A percentile compares a stretch with the other conserved stretches of the same genome.
phyloP scores from a whole-genome alignment of 2,113 vertebrate genomes.

The Tyto alba region DNA sequence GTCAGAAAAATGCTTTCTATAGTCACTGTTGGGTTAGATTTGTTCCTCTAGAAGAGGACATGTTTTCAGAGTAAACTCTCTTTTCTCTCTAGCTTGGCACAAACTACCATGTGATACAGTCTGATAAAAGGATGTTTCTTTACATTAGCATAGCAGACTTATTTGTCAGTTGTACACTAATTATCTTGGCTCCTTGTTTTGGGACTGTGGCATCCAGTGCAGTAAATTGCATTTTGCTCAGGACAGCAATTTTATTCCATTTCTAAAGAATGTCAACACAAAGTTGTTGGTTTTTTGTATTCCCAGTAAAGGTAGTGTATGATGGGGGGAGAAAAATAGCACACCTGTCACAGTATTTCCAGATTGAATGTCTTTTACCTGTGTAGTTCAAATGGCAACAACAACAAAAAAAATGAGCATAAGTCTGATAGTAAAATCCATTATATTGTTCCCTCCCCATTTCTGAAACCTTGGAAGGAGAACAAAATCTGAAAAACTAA shows the following conservation, averaged over 20 bases:
- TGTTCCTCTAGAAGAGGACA: background rate
- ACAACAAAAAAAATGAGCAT: background rate
- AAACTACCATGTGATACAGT: background rate
- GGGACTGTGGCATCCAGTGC: background rate
- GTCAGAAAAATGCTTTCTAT: background rate
- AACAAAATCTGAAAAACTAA: background rate
- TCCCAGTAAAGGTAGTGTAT: background rate
- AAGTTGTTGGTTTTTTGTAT: background rate
- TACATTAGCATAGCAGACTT: constrained; percentile 33
- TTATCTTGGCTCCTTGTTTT: constrained; percentile 21
- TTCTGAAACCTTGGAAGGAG: background rate
- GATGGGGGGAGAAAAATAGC: background rate
- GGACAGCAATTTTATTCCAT: background rate
- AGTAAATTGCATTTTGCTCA: constrained; percentile 25
- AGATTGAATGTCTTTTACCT: background rate
- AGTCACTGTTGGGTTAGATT: background rate
- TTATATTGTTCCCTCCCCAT: background rate
- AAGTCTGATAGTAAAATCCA: background rate
- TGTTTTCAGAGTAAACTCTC: background rate
- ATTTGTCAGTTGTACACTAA: constrained; percentile 42
- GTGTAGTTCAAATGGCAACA: background rate
- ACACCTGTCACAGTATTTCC: background rate
- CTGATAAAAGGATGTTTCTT: constrained; percentile 34
- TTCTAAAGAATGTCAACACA: background rate
- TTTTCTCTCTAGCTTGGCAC: constrained; percentile 1